A percentile compares a stretch with the other conserved stretches of the same genome.
Conservation (phyloP, 2,113 vertebrate genomes). For the Equus przewalskii region DNA sequence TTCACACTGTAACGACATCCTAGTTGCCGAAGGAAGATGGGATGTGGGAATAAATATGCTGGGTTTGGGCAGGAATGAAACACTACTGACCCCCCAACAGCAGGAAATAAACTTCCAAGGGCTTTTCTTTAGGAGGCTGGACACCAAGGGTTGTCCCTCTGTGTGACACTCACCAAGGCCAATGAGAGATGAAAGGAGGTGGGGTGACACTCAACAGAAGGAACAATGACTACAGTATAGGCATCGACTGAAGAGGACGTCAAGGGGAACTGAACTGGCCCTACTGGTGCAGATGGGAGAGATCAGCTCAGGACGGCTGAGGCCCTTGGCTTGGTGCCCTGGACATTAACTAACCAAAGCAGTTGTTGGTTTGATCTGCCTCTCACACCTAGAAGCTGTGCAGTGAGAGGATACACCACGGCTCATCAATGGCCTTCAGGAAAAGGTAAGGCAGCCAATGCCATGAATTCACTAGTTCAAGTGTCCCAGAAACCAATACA, state of each 20-base stretch:
- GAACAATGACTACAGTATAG: accelerated
- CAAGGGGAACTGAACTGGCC: not conserved
- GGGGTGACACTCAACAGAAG: too few species aligned
- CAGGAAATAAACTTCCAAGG: not conserved
- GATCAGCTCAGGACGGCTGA: not conserved
- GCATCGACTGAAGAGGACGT: not conserved
- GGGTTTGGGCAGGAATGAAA: not conserved
- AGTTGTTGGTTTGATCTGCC: not conserved
- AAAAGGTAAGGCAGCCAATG: accelerated
- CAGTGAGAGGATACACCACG: not conserved
- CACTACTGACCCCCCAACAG: accelerated
- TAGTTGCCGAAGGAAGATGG: not conserved
- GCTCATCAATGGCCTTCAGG: accelerated
- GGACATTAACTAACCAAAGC: not conserved
- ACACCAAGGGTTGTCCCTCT: too few species aligned
- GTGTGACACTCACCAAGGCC: not conserved
- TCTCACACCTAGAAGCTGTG: too few species aligned
- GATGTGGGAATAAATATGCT: accelerated
- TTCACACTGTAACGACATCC: accelerated
- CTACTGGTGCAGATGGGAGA: accelerated
- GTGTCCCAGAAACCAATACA: not conserved
- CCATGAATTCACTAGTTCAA: not conserved
- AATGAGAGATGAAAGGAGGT: not conserved
- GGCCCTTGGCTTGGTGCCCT: not conserved
- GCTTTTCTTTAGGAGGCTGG: not conserved